Conservation (phyloP, 2,888 invertebrate species). For the Diploptera punctata region DNA sequence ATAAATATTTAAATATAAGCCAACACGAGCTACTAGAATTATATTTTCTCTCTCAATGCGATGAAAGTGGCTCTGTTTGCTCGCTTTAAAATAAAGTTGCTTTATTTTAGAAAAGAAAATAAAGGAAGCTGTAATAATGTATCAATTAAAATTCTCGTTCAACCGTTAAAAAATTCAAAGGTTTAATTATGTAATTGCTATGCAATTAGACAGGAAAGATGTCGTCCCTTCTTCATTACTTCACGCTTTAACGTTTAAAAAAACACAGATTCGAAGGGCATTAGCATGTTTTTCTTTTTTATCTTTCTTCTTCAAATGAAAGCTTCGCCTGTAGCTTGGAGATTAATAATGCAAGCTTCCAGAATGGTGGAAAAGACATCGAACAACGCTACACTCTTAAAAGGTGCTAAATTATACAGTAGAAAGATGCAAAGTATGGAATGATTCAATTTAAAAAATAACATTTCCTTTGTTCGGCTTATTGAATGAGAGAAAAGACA, state of each 20-base stretch:
- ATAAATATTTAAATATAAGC: too few relatives aligned
- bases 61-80: too few relatives aligned
- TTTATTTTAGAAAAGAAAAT: too few relatives aligned
- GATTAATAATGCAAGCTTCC: constrained; percentile 21
- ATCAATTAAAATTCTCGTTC: constrained; percentile 24
- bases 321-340: constrained; percentile 5
- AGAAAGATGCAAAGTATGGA: constrained; percentile 6
- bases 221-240: background rate
- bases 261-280: constrained; percentile 3
- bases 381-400: constrained; percentile 23
- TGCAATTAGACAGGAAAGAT: constrained; percentile 11
- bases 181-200: constrained; percentile 26
- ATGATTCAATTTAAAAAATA: constrained; percentile 26
- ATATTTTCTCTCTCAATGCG: too few relatives aligned
- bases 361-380: constrained; percentile 23
- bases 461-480: background rate
- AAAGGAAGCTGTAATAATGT: background rate
- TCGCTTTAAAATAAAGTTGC: too few relatives aligned
- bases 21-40: too few relatives aligned
- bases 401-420: constrained; percentile 23
- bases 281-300: constrained; percentile 9
- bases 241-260: constrained; percentile 3
- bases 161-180: constrained; percentile 25
- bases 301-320: background rate
- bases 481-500: background rate